Evolutionary conservation across 2,113 vertebrate genomes (phyloP).

Genomic region (Illadopsis cleaveri): DNA sequence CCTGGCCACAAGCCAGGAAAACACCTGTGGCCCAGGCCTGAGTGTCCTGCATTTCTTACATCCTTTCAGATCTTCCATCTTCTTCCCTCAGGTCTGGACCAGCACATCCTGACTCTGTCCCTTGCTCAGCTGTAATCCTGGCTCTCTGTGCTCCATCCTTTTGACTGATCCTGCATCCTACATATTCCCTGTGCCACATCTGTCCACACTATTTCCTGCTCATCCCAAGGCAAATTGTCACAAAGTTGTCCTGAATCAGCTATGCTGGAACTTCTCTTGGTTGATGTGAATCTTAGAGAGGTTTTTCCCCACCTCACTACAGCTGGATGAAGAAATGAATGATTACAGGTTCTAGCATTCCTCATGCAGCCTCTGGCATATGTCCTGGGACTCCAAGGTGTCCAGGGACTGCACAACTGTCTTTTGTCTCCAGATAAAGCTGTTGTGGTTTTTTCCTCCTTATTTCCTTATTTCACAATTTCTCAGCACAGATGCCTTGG

Average conservation of each 20-base stretch:
- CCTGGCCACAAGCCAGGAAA: not conserved
- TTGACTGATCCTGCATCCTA: not conserved
- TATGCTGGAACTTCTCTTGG: not conserved
- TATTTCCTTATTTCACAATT: not conserved
- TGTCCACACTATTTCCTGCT: not conserved
- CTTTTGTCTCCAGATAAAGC: not conserved
- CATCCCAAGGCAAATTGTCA: not conserved
- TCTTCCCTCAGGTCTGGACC: not conserved
- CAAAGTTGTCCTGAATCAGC: not conserved
- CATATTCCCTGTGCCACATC: fast-evolving
- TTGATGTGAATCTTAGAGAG: not conserved
- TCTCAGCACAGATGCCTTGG: not conserved
- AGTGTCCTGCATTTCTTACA: not conserved
- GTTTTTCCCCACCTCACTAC: not conserved
- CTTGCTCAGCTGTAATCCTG: not conserved
- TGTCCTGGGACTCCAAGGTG: not conserved
- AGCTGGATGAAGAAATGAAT: not conserved
- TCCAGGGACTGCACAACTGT: not conserved
- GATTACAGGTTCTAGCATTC: not conserved
- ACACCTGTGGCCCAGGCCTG: not conserved
- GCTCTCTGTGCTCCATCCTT: not conserved
- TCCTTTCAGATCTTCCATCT: not conserved
- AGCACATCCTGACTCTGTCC: not conserved
- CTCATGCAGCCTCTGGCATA: not conserved
- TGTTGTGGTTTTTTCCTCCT: not conserved